Base-by-base conservation (phyloP, 2,797 vertebrate species). In the Garrulus glandarius region DNA sequence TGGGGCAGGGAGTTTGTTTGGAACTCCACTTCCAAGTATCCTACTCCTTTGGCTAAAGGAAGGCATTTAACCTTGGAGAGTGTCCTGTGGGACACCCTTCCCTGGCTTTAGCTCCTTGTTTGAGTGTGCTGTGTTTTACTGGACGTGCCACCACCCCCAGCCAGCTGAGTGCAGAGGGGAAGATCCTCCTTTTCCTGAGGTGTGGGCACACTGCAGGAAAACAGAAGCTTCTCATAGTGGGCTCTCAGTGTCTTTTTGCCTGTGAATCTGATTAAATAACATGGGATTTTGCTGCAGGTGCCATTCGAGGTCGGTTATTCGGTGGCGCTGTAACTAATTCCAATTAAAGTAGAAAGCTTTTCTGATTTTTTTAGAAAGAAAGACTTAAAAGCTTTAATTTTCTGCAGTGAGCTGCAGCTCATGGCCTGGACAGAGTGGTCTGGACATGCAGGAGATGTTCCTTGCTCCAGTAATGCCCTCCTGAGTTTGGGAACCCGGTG, bases 161-260 rank as follows among this genome's bases (percentile, higher is more conserved):
- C 71, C 43, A 3, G 22, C 41, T 63, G 87, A 69, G 76, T 32
- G 89, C 87, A 75, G 91, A 43, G 75, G 63, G 32, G 89, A 84
- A 50, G 47, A 29, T 80, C 72, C 86, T 81, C 44, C 87, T 46
- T 32, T 32, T 36, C 6, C 53, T 9, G 26, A 44, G 92, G 61
- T 60, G 55, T 78, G 72, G 91, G 65, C 63, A 17, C 12, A 3
- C 46, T 75, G 36, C 47, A 20, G 79, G 47, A 22, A 55, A 84
- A 57, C 9, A 4, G 0, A 0, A 5, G 13, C 44, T 6, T 21
- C 59, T 64, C 3, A 1, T 0, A 2, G 34, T 2, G 53, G 57
- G 24, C 60, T 59, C 39, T n/a, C n/a, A 0, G 29, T 10, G 11
- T 22, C 47, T 10, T 6, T 18, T 21, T 65, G 68, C 52, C 37